A percentile compares a stretch with the other conserved stretches of the same genome.
phyloP scores from a whole-genome alignment of 2,888 invertebrate genomes.

The Desoria tigrina region DNA sequence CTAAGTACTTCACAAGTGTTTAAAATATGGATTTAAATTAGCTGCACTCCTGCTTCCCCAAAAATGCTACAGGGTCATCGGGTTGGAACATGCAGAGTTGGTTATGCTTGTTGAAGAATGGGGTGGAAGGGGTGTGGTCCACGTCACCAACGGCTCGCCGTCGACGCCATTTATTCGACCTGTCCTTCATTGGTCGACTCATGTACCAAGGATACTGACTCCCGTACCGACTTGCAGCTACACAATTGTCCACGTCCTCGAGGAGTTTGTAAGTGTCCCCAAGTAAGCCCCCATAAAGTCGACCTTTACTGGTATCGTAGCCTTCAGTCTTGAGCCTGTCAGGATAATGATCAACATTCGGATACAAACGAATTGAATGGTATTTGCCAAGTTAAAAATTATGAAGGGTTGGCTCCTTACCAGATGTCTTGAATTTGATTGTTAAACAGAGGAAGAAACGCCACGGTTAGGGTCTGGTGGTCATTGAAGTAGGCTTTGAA shows the following conservation, averaged over 20 bases:
- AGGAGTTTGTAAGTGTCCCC: slow-evolving; percentile 19
- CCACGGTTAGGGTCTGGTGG: slow-evolving; percentile 19
- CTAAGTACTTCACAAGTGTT: too few relatives aligned
- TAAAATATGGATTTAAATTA: too few relatives aligned
- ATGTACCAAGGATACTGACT: slow-evolving; percentile 32
- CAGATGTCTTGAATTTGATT: slow-evolving; percentile 24
- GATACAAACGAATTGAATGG: too few relatives aligned
- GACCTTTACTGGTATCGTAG: neutral
- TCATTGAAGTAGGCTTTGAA: slow-evolving; percentile 23
- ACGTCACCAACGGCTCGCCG: neutral
- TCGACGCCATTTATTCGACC: neutral
- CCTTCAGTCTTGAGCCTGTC: neutral
- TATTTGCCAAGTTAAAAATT: too few relatives aligned
- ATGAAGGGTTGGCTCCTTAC: too few relatives aligned
- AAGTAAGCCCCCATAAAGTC: slow-evolving; percentile 28
- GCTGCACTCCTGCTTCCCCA: too few relatives aligned
- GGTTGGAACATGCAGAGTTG: slow-evolving; percentile 7
- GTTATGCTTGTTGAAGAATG: neutral
- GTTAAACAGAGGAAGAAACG: slow-evolving; percentile 17
- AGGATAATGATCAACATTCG: too few relatives aligned
- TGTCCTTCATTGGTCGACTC: slow-evolving; percentile 11
- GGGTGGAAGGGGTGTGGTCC: neutral
- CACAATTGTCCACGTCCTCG: slow-evolving; percentile 27
- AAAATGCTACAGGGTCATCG: slow-evolving; percentile 14
- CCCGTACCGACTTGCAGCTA: slow-evolving; percentile 8